Evolutionary conservation across 1,140 invertebrate species (phyloP), one percentile per base, ranked within the genome.

Genomic region (Drosophila littoralis): DNA sequence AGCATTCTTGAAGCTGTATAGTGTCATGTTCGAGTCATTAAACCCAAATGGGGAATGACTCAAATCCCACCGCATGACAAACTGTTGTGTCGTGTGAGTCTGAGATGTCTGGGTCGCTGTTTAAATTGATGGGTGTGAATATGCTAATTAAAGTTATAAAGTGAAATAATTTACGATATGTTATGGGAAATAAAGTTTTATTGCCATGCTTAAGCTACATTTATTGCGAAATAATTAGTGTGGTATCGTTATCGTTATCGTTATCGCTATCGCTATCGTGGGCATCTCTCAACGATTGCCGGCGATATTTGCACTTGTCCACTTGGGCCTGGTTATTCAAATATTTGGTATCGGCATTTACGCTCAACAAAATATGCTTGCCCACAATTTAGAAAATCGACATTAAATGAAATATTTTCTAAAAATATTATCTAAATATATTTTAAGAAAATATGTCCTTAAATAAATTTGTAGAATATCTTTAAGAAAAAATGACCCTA

Each of bases 151-250:
- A 90, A 86, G 79, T 86, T 89, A 89, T 90, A 90, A 84, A 84
- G 80, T 74, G 70, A 89, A 90, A 88, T 88, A 80, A 88, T 88
- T 89, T 89, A 88, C 79, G 81, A 89, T 90, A 81, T 85, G 68
- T 55, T 80, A 76, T 28, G 22, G 77, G 77, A 90, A 88, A 90
- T 75, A 90, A 90, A 83, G 64, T 88, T 90, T 90, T 90, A 90
- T 91, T 90, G 79, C 88, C 73, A 61, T 89, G 86, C 88, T 90
- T 90, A 88, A 83, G 83, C 79, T 90, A 90, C 79, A 74, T 88
- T 90, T 90, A 90, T 90, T 90, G 88, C 86, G 83, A 88, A 90
- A 83, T 86, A 90, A 90, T 90, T 90, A 90, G 86, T 80, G 86
- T 89, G 65, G 13, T 46, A 45, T 59, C 52, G 42, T 86, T 77